phyloP scores from a whole-genome alignment of 2,113 vertebrate species.

The Galbula dea region DNA sequence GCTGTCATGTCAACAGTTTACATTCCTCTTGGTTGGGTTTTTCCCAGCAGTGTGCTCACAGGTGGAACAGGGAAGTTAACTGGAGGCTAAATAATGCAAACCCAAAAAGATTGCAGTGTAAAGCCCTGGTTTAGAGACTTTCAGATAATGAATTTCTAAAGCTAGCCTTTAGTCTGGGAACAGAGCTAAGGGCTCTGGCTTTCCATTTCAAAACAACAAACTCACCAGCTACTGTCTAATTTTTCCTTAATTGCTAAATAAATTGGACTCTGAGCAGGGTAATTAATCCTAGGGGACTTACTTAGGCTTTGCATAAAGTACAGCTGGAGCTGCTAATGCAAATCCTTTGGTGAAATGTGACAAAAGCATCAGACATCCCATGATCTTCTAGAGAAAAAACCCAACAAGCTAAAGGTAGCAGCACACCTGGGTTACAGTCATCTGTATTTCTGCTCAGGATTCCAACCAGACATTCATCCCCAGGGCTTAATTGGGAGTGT shows the following conservation, averaged over 20 bases:
- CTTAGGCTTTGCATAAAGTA: neutral
- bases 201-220: slow-evolving; percentile 4
- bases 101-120: neutral
- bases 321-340: neutral
- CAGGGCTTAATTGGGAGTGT: neutral
- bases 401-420: neutral
- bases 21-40: neutral
- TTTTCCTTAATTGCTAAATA: slow-evolving; percentile 15
- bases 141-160: neutral
- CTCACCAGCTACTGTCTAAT: neutral
- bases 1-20: neutral
- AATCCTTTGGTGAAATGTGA: neutral
- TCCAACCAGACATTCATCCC: neutral
- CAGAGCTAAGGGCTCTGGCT: neutral
- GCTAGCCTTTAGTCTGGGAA: neutral
- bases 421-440: neutral
- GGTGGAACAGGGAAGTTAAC: neutral
- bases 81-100: neutral
- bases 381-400: neutral
- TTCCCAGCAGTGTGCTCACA: neutral
- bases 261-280: neutral
- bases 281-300: neutral
- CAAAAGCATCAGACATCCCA: neutral
- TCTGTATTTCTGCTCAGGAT: neutral
- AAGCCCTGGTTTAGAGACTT: neutral